Base-by-base conservation (phyloP, 2,888 invertebrate species). In the Anticlea derivata region DNA sequence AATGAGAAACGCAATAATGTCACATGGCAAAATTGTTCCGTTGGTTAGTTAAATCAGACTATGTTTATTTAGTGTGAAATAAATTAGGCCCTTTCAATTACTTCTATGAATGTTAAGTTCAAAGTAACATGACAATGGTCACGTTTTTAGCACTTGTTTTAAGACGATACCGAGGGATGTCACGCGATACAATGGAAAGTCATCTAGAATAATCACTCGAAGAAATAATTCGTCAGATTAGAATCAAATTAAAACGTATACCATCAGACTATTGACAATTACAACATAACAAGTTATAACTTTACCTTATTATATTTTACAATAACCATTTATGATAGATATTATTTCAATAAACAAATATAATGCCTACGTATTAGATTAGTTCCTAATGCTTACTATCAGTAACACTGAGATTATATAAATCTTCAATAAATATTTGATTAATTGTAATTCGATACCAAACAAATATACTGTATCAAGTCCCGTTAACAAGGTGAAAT, bases 331-430 rank as follows among this genome's bases (percentile, higher is more conserved):
- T 7, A 7, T 24, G 12, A 8, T 8, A 23, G 8, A 31, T 13
- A 10, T 29, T 39, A 37, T 12, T 29, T 12, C 12, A 45, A 45
- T 45, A 45, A 35, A 45, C 45, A 30, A 37, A 31, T 37, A 13
- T 29, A 37, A 31, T 31, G 6, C 38, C 38, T 50, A 35, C 6
- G n/a, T 24, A 30, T 1, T 17, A 43, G 66, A 66, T 58, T 62
- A 68, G 20, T 43, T 57, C 51, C 57, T 60, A 56, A 48, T 48
- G 43, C 56, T 65, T 26, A 34, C 22, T 26, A 35, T 40, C 35
- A 30, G 23, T 41, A 49, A 37, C 41, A 49, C 23, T 39, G 47
- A 49, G 49, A 40, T 50, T 23, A 39, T 22, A 22, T 12, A 27
- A 38, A 30, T 49, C 33, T n/a, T 54, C 29, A 53, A 44, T 53